Conservation (phyloP, 2,797 vertebrate genomes). For the Sciurus carolinensis region DNA sequence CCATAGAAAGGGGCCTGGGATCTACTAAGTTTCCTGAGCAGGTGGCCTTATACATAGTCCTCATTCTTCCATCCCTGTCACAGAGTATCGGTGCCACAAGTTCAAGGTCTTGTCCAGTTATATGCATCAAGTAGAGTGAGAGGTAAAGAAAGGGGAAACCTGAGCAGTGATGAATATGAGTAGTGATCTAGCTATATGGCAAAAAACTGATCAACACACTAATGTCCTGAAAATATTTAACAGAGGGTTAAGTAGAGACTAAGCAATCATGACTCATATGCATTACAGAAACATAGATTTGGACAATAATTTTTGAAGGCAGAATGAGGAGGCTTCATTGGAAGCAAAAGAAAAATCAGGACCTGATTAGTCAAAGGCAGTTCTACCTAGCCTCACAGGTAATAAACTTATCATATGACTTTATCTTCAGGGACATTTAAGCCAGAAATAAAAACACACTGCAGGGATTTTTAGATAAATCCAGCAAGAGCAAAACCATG, state of each 20-base stretch:
- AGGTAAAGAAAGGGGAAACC: conserved; percentile 19
- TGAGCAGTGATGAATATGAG: not conserved
- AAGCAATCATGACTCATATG: not conserved
- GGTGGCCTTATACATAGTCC: not conserved
- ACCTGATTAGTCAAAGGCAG: conserved; percentile 38
- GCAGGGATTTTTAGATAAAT: conserved; percentile 26
- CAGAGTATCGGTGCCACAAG: not conserved
- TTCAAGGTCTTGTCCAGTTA: conserved; percentile 27
- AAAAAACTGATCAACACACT: conserved; percentile 18
- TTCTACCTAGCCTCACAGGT: not conserved
- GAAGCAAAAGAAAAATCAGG: conserved; percentile 17
- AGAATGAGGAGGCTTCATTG: not conserved
- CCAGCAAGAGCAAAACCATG: conserved; percentile 34
- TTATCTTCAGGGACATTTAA: conserved; percentile 56
- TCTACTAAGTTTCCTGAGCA: not conserved
- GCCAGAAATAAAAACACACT: conserved; percentile 65
- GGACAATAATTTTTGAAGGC: conserved; percentile 15
- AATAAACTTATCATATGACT: conserved; percentile 43
- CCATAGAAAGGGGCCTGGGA: not conserved
- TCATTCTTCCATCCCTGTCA: not conserved
- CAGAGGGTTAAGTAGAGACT: not conserved
- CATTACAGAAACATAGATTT: not conserved
- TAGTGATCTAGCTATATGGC: not conserved
- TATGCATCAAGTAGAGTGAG: not conserved
- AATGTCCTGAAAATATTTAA: conserved; percentile 26